phyloP scores from a whole-genome alignment of 2,113 vertebrate genomes.

The Pteruthius melanotis region DNA sequence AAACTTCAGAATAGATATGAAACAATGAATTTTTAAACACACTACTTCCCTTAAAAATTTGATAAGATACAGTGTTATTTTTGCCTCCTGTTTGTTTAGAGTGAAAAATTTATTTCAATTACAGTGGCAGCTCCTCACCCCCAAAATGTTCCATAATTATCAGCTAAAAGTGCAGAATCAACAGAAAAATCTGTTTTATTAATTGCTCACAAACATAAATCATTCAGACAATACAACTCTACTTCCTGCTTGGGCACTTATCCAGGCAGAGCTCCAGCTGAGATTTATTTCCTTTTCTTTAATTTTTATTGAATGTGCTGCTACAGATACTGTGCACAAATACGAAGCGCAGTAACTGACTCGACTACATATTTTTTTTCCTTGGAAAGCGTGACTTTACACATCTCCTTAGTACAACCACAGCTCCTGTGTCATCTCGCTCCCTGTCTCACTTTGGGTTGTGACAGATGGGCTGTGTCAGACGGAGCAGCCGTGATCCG shows the following conservation, averaged over 20 bases:
- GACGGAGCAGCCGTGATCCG: background rate
- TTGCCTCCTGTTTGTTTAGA: conserved; percentile 12
- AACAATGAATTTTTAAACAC: conserved; percentile 36
- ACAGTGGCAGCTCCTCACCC: background rate
- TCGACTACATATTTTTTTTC: background rate
- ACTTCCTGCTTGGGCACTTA: conserved; percentile 22
- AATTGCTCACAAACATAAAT: conserved; percentile 34
- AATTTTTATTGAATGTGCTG: conserved; percentile 26
- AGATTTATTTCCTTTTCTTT: conserved; percentile 49
- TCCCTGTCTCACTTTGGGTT: background rate
- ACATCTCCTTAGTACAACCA: background rate
- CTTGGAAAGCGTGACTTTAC: background rate
- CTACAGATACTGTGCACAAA: background rate
- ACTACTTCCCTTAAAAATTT: conserved; percentile 1
- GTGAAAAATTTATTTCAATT: conserved; percentile 3
- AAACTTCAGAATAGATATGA: background rate
- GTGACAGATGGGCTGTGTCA: conserved; percentile 19
- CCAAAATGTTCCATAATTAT: background rate
- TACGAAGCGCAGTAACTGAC: background rate
- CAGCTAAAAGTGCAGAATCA: conserved; percentile 24
- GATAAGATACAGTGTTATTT: background rate
- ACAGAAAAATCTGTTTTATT: conserved; percentile 27
- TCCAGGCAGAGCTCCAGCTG: background rate
- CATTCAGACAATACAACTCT: background rate
- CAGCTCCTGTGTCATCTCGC: background rate